Evolutionary conservation across 2,113 vertebrate species (phyloP).

Genomic region (Hylia prasina): DNA sequence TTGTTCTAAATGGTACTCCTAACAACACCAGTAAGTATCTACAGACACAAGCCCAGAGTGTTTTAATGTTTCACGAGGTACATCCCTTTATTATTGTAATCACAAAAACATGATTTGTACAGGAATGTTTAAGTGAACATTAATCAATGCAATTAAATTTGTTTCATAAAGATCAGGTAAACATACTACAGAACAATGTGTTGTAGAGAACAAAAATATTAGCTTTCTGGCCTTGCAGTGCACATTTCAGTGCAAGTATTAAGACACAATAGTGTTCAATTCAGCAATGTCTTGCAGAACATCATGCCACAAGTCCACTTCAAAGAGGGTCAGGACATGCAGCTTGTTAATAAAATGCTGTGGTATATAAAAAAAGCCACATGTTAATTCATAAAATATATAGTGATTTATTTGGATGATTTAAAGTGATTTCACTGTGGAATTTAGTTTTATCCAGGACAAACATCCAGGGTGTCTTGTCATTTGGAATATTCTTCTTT

Average conservation of each 20-base stretch:
- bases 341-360: constrained; percentile 79
- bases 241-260: constrained; percentile 76
- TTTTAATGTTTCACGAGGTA: constrained; percentile 75
- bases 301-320: constrained; percentile 82
- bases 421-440: constrained; percentile 75
- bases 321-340: constrained; percentile 71
- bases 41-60: constrained; percentile 24
- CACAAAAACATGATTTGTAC: constrained; percentile 83
- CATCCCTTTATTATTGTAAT: constrained; percentile 92
- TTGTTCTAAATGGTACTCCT: not conserved
- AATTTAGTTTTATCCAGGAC: constrained; percentile 70
- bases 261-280: constrained; percentile 81
- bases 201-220: constrained; percentile 74
- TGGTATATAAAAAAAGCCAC: constrained; percentile 76
- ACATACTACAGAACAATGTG: constrained; percentile 71
- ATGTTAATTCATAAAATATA: constrained; percentile 83
- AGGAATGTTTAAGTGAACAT: constrained; percentile 86
- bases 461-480: constrained; percentile 61
- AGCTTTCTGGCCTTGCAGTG: constrained; percentile 75
- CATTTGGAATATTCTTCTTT: constrained; percentile 63
- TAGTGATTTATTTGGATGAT: constrained; percentile 84
- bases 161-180: constrained; percentile 73
- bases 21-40: not conserved
- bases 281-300: constrained; percentile 81
- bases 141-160: constrained; percentile 73